Evolutionary conservation across 37 sponge, comb jelly and placozoan species (phyloP), one percentile per base, ranked within the genome.

Genomic region (Dysidea cf. avara): DNA sequence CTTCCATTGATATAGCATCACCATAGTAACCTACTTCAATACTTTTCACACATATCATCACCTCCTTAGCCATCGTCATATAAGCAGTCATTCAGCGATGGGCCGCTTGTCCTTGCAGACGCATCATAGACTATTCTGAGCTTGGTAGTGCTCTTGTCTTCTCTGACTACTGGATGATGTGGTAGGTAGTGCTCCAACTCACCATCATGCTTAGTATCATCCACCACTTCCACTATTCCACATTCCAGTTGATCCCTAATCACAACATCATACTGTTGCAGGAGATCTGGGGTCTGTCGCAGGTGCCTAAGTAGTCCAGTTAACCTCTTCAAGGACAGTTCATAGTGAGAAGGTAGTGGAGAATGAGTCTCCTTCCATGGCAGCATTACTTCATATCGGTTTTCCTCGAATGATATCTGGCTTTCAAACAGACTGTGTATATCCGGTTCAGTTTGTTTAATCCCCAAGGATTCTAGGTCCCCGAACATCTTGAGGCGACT

Each of bases 11-110:
- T n/a, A n/a, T n/a, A n/a, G n/a, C n/a, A n/a, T n/a, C n/a, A n/a
- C n/a, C n/a, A n/a, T n/a, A n/a, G n/a, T n/a, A n/a, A n/a, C n/a
- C n/a, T n/a, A n/a, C n/a, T n/a, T n/a, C n/a, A n/a, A n/a, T n/a
- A n/a, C n/a, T n/a, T n/a, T n/a, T n/a, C n/a, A n/a, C n/a, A n/a
- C n/a, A n/a, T n/a, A n/a, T n/a, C n/a, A n/a, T n/a, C n/a, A n/a
- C n/a, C n/a, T n/a, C n/a, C n/a, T n/a, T n/a, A n/a, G n/a, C n/a
- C n/a, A n/a, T n/a, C n/a, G n/a, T n/a, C 33, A 43, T 70, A 29
- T 12, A 79, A 53, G 39, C 80, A 79, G 22, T 69, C 71, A 21
- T 79, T 79, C 24, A 79, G 39, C 22, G 71, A 79, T 0, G 80
- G 71, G 11, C 80, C 80, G 52, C 26, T 47, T 13, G 71, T 54